Conservation (phyloP, 2,888 invertebrate genomes). For the Argynnis bischoffii region DNA sequence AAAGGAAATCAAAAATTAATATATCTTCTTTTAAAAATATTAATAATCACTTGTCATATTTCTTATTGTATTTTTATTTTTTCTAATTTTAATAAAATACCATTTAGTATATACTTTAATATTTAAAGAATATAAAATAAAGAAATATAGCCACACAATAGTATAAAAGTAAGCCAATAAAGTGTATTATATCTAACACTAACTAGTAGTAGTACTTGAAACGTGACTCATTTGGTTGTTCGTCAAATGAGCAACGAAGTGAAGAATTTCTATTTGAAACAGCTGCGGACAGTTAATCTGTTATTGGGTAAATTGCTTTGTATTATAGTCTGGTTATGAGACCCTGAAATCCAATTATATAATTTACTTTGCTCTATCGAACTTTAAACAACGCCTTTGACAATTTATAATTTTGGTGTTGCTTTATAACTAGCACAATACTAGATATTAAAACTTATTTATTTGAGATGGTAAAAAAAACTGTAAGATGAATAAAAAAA, state of each 20-base stretch:
- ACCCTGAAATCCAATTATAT: conserved; percentile 19
- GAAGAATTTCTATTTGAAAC: conserved; percentile 42
- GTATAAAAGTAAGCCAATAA: background rate
- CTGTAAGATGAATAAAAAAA: background rate
- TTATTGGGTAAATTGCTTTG: conserved; percentile 71
- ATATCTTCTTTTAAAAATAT: too few relatives aligned
- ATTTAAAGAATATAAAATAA: background rate
- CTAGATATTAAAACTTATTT: background rate
- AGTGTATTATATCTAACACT: conserved; percentile 11
- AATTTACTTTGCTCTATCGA: background rate
- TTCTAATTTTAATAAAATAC: background rate
- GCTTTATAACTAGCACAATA: background rate
- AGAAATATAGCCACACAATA: background rate
- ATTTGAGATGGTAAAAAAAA: background rate
- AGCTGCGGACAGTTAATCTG: conserved; percentile 45
- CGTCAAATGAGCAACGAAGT: conserved; percentile 40
- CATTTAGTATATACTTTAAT: too few relatives aligned
- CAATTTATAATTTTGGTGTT: background rate
- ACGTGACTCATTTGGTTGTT: conserved; percentile 42
- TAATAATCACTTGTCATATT: background rate
- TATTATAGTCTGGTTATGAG: conserved; percentile 25
- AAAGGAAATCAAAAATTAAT: too few relatives aligned
- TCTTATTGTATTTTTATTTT: background rate
- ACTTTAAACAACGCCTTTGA: background rate
- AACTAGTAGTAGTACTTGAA: conserved; percentile 19